Base-by-base conservation (phyloP, 2,797 vertebrate species). In the Rachycentron canadum region DNA sequence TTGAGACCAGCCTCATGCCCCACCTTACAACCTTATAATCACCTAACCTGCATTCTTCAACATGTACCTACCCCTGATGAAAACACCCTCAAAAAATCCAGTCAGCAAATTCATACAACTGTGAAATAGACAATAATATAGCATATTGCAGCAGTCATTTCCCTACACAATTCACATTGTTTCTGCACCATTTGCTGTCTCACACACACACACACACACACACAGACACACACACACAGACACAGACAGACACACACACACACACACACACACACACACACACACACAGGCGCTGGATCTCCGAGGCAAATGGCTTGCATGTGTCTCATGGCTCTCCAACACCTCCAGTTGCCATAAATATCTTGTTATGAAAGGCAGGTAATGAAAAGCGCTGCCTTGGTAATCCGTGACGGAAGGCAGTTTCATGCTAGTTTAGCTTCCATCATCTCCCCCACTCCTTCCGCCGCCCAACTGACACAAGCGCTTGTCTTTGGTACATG, bases 331-430 rank as follows among this genome's bases (percentile, higher is more conserved):
- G 77, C 78, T 85, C 74, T 76, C 76, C 75, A 69, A 82, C 85
- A 87, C 76, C 79, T 74, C 81, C 86, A 87, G 87, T 87, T 83
- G 82, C 89, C 86, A 87, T 93, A 92, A 93, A 95, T 93, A 93
- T 90, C 87, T 86, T 85, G 79, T 90, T 91, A 90, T 94, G 91
- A 94, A 93, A 93, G 86, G 85, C 88, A 89, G 90, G 92, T 92
- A 93, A 94, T 90, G 93, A 93, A 91, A 92, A 84, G 87, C 82
- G 50, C 74, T 62, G 84, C 84, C 80, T 93, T 90, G 91, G 92
- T 88, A 83, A 86, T 88, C 94, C 60, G 13, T 79, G 88, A 91
- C 89, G 63, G 59, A 92, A 90, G 92, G 86, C 83, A 87, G 66
- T 91, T 94, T 92, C 92, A 88, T 75, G 88, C 88, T 85, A 83